Evolutionary conservation across 2,888 invertebrate genomes (phyloP).

Genomic region (Thumatha senex): DNA sequence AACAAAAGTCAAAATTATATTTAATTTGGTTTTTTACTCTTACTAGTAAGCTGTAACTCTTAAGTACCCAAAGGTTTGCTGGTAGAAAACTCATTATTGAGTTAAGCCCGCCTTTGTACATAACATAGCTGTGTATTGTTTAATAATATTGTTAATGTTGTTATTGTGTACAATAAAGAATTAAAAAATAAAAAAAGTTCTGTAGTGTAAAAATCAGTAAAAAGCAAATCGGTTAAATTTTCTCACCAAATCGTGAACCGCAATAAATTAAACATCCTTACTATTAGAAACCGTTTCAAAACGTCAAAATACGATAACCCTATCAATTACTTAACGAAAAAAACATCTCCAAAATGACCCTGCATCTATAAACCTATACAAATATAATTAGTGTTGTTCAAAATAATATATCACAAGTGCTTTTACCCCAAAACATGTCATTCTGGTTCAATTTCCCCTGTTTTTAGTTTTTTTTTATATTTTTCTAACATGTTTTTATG

Average conservation of each 20-base stretch:
- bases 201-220: neutral
- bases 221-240: conserved; percentile 43
- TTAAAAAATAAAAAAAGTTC: too few species aligned
- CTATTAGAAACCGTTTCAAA: conserved; percentile 45
- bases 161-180: too few species aligned
- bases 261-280: conserved; percentile 53
- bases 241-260: conserved; percentile 44
- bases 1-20: too few species aligned
- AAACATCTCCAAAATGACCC: conserved; percentile 52
- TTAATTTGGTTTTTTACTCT: too few species aligned
- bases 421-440: conserved; percentile 76
- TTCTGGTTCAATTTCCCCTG: conserved; percentile 73
- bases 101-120: too few species aligned
- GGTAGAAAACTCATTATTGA: too few species aligned
- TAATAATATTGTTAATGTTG: too few species aligned
- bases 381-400: conserved; percentile 77
- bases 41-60: too few species aligned
- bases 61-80: too few species aligned
- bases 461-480: conserved; percentile 56
- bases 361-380: conserved; percentile 66
- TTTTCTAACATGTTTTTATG: conserved; percentile 60
- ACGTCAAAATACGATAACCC: conserved; percentile 55
- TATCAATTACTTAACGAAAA: conserved; percentile 54
- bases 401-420: conserved; percentile 59
- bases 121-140: too few species aligned